Evolutionary conservation across 2,797 vertebrate species (phyloP).

Genomic region (Sebastes minor): DNA sequence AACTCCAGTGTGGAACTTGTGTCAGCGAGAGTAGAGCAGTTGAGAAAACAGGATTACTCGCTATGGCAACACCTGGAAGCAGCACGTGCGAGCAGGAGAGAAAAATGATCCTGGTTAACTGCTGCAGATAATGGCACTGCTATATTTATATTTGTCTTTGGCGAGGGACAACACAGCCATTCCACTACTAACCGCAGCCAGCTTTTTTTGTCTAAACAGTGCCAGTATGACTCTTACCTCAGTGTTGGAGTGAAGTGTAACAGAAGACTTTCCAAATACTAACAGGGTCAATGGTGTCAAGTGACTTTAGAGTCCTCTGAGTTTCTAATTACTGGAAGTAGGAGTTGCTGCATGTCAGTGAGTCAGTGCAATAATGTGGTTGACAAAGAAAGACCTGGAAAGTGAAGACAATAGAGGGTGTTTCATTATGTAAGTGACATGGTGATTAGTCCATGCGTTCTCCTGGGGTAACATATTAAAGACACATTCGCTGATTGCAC

Average conservation of each 20-base stretch:
- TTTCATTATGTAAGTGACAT: constrained; percentile 60
- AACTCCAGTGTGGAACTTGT: constrained; percentile 62
- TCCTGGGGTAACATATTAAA: constrained; percentile 4
- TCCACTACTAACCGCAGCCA: constrained; percentile 47
- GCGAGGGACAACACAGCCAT: constrained; percentile 52
- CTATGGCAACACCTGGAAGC: constrained; percentile 74
- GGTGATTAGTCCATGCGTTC: constrained; percentile 24
- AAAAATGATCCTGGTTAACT: constrained; percentile 65
- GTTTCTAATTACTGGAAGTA: constrained; percentile 55
- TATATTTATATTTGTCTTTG: constrained; percentile 79
- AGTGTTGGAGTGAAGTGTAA: constrained; percentile 43
- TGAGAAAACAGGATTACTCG: constrained; percentile 77
- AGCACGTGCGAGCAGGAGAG: constrained; percentile 57
- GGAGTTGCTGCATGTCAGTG: constrained; percentile 33
- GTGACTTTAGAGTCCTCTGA: constrained; percentile 32
- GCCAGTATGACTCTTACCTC: constrained; percentile 43
- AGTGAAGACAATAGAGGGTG: constrained; percentile 59
- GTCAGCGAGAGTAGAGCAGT: constrained; percentile 53
- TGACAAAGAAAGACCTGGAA: constrained; percentile 25
- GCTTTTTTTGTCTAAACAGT: constrained; percentile 40
- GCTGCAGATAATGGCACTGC: constrained; percentile 59
- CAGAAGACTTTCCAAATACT: constrained; percentile 57
- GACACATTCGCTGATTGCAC: constrained; percentile 18
- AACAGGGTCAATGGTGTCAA: constrained; percentile 60
- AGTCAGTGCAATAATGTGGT: constrained; percentile 45